phyloP scores from a whole-genome alignment of 2,797 vertebrate species.

The Pangasius macronema region DNA sequence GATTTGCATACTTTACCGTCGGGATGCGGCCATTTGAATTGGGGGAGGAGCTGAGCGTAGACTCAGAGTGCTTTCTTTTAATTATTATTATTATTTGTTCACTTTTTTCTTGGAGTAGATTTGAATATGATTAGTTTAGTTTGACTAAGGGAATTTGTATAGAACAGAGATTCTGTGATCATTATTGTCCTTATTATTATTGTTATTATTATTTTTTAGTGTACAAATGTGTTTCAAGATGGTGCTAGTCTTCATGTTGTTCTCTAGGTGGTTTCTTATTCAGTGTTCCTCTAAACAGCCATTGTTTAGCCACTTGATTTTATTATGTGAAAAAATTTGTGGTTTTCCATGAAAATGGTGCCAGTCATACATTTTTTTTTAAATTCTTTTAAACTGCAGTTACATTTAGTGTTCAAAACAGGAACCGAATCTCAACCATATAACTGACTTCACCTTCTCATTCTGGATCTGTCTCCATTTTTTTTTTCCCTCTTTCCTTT shows the following conservation, averaged over 20 bases:
- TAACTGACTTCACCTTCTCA: background rate
- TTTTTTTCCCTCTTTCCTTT: background rate
- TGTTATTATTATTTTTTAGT: background rate
- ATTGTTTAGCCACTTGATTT: background rate
- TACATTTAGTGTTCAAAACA: background rate
- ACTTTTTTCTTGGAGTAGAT: background rate
- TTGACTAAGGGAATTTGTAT: constrained; percentile 36
- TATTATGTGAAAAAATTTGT: background rate
- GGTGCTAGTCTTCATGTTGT: background rate
- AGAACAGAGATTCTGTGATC: background rate
- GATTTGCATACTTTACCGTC: constrained; percentile 42
- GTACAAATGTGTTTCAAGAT: background rate
- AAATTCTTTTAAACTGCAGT: background rate
- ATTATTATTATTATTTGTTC: no score
- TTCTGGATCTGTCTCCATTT: background rate
- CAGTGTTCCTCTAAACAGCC: background rate
- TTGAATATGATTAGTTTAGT: constrained; percentile 34
- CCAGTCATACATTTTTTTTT: background rate
- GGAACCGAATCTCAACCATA: background rate
- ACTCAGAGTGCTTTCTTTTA: background rate
- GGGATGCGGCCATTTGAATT: constrained; percentile 33
- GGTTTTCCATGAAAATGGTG: background rate
- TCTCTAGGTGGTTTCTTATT: background rate
- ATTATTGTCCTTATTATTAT: no score
- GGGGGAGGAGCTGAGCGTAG: background rate